These are phyloP conservation scores for Trachelus stipa DNA, from an alignment of 2,888 invertebrate species.

Conservation along the genomic window DNA sequence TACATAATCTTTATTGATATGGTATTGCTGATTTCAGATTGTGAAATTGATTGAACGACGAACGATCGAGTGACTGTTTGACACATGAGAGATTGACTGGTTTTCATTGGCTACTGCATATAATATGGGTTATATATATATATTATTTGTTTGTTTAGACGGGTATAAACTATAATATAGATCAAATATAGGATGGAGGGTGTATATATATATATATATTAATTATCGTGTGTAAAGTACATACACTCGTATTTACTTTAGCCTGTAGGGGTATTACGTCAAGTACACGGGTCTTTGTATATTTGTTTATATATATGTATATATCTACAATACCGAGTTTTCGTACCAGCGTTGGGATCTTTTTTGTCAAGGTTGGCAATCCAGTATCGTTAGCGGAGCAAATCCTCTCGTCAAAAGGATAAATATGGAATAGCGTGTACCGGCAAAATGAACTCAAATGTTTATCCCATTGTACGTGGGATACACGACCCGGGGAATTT, in stretches of 20 bases:
- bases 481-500: background rate
- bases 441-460: background rate
- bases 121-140: background rate
- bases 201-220: no score
- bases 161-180: no score
- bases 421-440: background rate
- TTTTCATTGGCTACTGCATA: background rate
- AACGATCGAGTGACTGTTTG: background rate
- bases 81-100: background rate
- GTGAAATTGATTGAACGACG: slow-evolving; percentile 1
- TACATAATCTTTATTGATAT: background rate
- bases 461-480: background rate
- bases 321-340: background rate
- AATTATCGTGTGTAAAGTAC: no score
- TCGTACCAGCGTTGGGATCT: background rate
- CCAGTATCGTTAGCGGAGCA: background rate
- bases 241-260: no score
- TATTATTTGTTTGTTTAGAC: background rate
- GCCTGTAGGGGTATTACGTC: background rate
- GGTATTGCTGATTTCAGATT: background rate
- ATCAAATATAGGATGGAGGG: no score
- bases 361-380: background rate
- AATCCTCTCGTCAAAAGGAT: background rate
- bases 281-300: background rate
- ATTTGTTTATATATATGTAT: background rate